Evolutionary conservation across 64 coral and sea anemone species (phyloP).

Genomic region (Montipora foliosa): DNA sequence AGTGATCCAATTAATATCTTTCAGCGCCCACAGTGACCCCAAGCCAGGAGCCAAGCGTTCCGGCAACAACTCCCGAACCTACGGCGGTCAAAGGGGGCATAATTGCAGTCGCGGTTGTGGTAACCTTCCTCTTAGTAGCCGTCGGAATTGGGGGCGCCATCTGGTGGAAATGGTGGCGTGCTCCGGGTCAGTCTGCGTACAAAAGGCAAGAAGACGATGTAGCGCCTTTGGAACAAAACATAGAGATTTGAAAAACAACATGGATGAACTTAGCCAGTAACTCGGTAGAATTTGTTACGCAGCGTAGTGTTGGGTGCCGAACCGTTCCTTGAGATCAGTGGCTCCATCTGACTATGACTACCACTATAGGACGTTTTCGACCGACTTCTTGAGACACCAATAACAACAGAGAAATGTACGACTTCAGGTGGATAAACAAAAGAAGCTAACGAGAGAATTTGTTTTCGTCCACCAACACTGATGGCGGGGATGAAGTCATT

Average conservation of each 20-base stretch:
- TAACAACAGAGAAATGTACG: too few relatives aligned
- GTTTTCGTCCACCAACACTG: too few relatives aligned
- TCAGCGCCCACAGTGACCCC: background rate
- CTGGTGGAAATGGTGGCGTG: background rate
- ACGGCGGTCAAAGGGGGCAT: background rate
- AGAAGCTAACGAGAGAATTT: too few relatives aligned
- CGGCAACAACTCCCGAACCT: background rate
- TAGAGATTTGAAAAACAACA: background rate
- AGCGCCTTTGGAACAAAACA: background rate
- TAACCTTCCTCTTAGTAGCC: background rate
- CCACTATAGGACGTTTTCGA: too few relatives aligned
- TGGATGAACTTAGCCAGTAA: background rate
- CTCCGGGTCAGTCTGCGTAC: background rate
- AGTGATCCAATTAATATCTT: background rate
- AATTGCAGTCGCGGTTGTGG: background rate
- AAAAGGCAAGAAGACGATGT: constrained; percentile 23
- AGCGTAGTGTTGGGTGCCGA: too few relatives aligned
- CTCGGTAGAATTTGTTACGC: background rate
- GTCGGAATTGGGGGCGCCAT: background rate
- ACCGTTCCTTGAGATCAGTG: too few relatives aligned
- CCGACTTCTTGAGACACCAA: too few relatives aligned
- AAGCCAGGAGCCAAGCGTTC: background rate
- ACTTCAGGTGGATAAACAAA: too few relatives aligned
- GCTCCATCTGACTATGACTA: too few relatives aligned
- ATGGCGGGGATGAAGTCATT: too few relatives aligned